Base-by-base conservation (phyloP, 2,888 invertebrate species). In the Hydrotaea cyrtoneurina region DNA sequence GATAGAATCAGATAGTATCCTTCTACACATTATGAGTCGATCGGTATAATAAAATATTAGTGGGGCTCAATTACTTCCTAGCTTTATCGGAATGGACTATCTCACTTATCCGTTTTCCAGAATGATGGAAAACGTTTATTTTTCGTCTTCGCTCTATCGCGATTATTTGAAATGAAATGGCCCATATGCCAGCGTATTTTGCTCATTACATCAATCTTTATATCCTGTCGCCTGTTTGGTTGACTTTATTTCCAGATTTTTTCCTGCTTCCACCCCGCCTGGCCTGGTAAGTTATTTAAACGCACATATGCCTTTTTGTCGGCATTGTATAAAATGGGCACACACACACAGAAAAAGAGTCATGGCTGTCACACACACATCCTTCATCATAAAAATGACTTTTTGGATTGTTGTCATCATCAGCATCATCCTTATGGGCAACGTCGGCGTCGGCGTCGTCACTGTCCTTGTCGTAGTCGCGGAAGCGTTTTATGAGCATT, bases 401-500 rank as follows among this genome's bases (percentile, higher is more conserved):
- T 36, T 39, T 39, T 31, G 39, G 39, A 10, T 13, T 36, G 66
- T 17, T 62, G 59, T 21, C 75, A 10, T 31, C 23, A 7, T 11
- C 31, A 10, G 3, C 31, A 23, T 36, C 4, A 50, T 50, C 50
- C 21, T 62, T 43, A 15, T 23, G 26, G n/a, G 31, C 11, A 53
- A 17, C 31, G 62, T 1, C 15, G 8, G 36, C 64, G n/a, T 36
- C 64, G n/a, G 4, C 64, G 31, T 64, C n/a, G 10, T 36, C 76
- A 50, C 50, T 46, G 21, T 66, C 13, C 26, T 64, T 26, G 43
- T n/a, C 50, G 74, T 77, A 74, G 77, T 62, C 86, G 83, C 82
- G 86, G 82, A 83, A 86, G 86, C 86, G 73, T 88, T 89, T 90
- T 90, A 90, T 88, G 89, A 87, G 88, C 87, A 88, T 90, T 89